Evolutionary conservation across 2,797 vertebrate species (phyloP).

Genomic region (Naso thynnoides): DNA sequence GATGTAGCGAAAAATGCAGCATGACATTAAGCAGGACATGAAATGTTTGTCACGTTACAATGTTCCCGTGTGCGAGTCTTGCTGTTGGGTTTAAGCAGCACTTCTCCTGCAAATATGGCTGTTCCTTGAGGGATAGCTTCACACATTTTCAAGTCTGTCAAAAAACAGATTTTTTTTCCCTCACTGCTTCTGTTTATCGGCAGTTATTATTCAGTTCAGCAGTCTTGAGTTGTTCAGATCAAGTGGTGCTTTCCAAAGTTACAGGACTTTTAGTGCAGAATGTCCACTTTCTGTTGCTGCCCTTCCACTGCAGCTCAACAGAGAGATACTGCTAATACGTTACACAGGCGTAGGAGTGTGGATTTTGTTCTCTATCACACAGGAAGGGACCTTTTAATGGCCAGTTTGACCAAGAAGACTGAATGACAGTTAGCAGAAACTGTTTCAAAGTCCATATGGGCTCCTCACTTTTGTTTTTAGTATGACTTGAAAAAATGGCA

Average conservation of each 20-base stretch:
- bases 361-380: not conserved
- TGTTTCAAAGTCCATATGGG: not conserved
- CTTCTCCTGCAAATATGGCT: slow-evolving; percentile 29
- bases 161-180: too few relatives aligned
- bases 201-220: not conserved
- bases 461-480: not conserved
- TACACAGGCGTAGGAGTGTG: too few relatives aligned
- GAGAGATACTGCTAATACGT: not conserved
- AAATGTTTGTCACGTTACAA: slow-evolving; percentile 35
- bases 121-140: not conserved
- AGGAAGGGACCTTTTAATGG: not conserved
- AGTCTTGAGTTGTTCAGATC: not conserved
- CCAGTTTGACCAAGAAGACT: not conserved
- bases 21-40: slow-evolving; percentile 51
- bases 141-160: not conserved
- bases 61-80: slow-evolving; percentile 18
- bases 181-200: too few relatives aligned
- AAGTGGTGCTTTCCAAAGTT: not conserved
- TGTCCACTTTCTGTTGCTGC: not conserved
- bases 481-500: not conserved
- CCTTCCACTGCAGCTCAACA: not conserved
- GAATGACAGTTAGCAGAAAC: not conserved
- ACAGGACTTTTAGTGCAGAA: not conserved
- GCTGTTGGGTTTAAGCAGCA: slow-evolving; percentile 16
- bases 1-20: slow-evolving; percentile 31